These are phyloP conservation scores for Prolemur simus DNA, from an alignment of 2,113 vertebrate species.

Conservation along the genomic window DNA sequence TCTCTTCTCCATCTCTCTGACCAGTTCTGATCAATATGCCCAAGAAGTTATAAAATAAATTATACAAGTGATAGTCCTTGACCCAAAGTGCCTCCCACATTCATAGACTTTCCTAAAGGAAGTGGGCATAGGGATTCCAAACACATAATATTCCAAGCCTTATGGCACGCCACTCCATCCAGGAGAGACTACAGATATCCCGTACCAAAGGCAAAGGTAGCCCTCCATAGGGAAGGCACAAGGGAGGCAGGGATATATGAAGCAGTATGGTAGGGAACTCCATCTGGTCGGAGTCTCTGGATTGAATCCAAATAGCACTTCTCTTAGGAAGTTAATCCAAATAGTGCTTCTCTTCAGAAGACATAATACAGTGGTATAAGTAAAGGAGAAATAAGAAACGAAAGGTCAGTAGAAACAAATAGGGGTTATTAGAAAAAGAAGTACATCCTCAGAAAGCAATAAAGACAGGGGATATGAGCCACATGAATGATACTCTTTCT, in stretches of 20 bases:
- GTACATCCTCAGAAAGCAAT: background rate
- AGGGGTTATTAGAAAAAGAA: background rate
- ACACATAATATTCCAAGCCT: rapidly evolving
- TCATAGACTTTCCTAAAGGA: background rate
- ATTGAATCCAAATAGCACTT: background rate
- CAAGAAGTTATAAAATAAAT: background rate
- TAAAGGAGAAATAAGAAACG: background rate
- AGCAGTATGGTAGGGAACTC: background rate
- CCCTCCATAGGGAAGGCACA: background rate
- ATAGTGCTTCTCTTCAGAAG: background rate
- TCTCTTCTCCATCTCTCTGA: background rate
- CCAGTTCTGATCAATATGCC: background rate
- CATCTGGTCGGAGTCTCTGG: background rate
- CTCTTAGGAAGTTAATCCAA: background rate
- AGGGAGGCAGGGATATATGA: background rate
- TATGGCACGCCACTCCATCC: background rate
- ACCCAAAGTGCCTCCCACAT: background rate
- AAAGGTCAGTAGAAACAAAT: background rate
- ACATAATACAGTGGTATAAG: background rate
- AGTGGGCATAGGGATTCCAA: background rate
- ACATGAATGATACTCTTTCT: background rate
- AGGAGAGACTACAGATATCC: background rate
- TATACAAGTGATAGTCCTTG: background rate
- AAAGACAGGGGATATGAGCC: background rate
- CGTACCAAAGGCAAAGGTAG: background rate